These are phyloP conservation scores for Corella eumyota DNA, from an alignment of 23 tunicate species.

Conservation along the genomic window DNA sequence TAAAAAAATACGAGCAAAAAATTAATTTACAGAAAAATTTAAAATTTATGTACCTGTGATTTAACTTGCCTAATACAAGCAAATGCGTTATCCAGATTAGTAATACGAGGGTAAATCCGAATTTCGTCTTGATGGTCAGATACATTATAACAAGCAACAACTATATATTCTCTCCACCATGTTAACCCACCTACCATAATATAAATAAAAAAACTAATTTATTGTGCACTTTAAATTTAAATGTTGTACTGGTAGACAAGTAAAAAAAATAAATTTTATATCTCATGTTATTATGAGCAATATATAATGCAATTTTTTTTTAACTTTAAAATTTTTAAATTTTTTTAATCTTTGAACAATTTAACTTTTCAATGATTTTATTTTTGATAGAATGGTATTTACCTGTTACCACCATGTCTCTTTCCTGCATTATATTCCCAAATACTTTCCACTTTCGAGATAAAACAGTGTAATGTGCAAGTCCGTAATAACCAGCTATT, in stretches of 20 bases:
- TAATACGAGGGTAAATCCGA: constrained; percentile 77
- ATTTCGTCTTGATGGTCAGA: constrained; percentile 76
- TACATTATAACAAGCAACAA: constrained; percentile 83
- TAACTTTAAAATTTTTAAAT: no score
- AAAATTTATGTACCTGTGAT: constrained; percentile 55
- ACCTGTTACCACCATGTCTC: constrained; percentile 97
- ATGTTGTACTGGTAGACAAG: no score
- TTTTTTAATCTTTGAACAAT: no score
- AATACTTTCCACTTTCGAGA: constrained; percentile 91
- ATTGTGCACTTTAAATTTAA: no score
- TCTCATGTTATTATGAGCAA: no score
- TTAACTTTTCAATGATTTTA: no score
- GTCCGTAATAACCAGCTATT: constrained; percentile 87
- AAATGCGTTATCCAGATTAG: constrained; percentile 87
- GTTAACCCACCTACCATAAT: constrained; percentile 73
- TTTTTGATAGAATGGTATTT: background rate
- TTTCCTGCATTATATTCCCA: constrained; percentile 95
- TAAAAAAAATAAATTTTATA: no score
- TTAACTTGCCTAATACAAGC: constrained; percentile 62
- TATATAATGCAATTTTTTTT: no score
- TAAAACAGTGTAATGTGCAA: constrained; percentile 78
- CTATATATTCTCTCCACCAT: constrained; percentile 86
- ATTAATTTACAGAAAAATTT: constrained; percentile 1
- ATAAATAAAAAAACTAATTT: background rate
- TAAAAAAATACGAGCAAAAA: background rate